A percentile compares a stretch with the other conserved stretches of the same genome.
Conservation (phyloP, 2,888 invertebrate genomes). For the Thyatira batis region DNA sequence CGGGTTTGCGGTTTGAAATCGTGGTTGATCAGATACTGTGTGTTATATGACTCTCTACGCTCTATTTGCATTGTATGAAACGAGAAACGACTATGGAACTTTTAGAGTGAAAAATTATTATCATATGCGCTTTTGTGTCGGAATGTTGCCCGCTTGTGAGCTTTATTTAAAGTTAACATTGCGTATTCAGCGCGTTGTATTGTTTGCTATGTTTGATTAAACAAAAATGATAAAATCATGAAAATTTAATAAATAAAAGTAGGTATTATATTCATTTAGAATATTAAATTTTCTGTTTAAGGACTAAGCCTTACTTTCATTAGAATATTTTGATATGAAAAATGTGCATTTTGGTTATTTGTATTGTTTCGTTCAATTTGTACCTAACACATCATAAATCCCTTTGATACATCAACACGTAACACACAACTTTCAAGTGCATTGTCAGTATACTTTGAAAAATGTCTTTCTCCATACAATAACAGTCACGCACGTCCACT, state of each 20-base stretch:
- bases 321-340: no score
- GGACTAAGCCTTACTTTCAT: no score
- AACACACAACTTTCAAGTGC: no score
- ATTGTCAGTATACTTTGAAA: constrained; percentile 9
- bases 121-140: constrained; percentile 27
- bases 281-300: no score
- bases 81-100: constrained; percentile 18
- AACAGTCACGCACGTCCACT: constrained; percentile 22
- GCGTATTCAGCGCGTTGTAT: not conserved
- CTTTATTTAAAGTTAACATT: constrained; percentile 7
- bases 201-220: not conserved
- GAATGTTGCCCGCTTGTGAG: constrained; percentile 17
- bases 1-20: constrained; percentile 26
- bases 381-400: no score
- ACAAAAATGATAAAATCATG: not conserved
- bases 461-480: constrained; percentile 1
- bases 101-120: constrained; percentile 38
- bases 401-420: no score
- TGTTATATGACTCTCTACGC: constrained; percentile 19
- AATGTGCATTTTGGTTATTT: no score
- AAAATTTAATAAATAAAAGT: no score
- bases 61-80: constrained; percentile 33
- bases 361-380: no score
- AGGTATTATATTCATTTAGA: no score
- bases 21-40: constrained; percentile 36